Evolutionary conservation across 2,888 invertebrate species (phyloP), one percentile per base, ranked within the genome.

Genomic region (Anaspis maculata): DNA sequence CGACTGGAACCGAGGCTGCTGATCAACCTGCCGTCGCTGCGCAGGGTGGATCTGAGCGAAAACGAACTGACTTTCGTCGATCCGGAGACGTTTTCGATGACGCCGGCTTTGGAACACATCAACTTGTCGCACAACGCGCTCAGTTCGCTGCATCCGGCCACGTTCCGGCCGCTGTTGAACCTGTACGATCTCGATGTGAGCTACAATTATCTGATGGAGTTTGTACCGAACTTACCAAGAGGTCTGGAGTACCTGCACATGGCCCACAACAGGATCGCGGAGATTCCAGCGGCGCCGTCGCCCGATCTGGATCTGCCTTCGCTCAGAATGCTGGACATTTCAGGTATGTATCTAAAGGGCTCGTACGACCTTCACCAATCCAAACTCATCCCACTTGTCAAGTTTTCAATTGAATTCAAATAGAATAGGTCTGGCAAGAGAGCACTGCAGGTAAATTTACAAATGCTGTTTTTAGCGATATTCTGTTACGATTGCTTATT

Each of bases 181-280:
- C 69, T 91, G 0, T 88, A 83, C 48, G 86, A 86, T 61, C 64
- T 90, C 14, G 89, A 89, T 57, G 72, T 80, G 1, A 82, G 83
- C 49, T 69, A 70, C 44, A 90, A 89, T 59, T 71, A 74, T 34
- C 57, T 89, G 39, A 64, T 77, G n/a, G 79, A 82, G 51, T 74
- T 88, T 42, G 74, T 84, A n/a, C 79, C 83, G 2, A 85, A 84
- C 1, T 64, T 88, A 30, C 87, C 88, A 0, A 70, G 78, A 47
- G 83, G 81, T 24, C 67, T 88, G 30, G 88, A 88, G 57, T 76
- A 86, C 43, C 64, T 88, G 13, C 77, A 79, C 54, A 62, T 86
- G 54, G 68, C 78, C 29, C 74, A 73, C 52, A 88, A 88, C 61
- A 74, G 80, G 48, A 82, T 88, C 32, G 68, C 73, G 3, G 68